Conservation (phyloP, 2,113 vertebrate genomes). For the Holacanthus passer region DNA sequence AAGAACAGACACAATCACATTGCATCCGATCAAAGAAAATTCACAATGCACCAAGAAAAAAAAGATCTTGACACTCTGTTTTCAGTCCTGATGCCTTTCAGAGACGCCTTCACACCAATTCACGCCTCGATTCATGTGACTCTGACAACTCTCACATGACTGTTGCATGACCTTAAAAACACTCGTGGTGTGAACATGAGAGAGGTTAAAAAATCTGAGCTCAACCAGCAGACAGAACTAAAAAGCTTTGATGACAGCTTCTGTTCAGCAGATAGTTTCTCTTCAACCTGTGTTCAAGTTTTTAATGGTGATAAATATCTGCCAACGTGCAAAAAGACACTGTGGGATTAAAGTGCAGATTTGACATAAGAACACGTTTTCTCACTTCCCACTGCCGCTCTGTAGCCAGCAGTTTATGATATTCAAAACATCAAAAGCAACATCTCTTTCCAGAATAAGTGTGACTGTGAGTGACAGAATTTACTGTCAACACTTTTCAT, state of each 20-base stretch:
- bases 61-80: neutral
- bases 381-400: too few species aligned
- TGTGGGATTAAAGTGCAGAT: neutral
- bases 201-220: slow-evolving; percentile 1
- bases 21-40: neutral
- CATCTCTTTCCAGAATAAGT: neutral
- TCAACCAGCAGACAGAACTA: neutral
- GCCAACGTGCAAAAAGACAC: neutral
- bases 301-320: neutral
- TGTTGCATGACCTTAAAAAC: slow-evolving; percentile 21
- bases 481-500: too few species aligned
- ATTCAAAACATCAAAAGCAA: neutral
- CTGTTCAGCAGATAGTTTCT: neutral
- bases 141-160: neutral
- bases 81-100: slow-evolving; percentile 6
- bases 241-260: neutral
- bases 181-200: neutral
- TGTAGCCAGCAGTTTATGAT: neutral
- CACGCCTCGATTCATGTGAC: slow-evolving; percentile 8
- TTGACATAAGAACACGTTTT: neutral
- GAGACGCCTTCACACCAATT: slow-evolving; percentile 19
- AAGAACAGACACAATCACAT: neutral
- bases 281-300: neutral
- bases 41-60: neutral
- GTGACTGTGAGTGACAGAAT: neutral